Base-by-base conservation (phyloP, 1,140 invertebrate species). In the Vanessa tameamea region DNA sequence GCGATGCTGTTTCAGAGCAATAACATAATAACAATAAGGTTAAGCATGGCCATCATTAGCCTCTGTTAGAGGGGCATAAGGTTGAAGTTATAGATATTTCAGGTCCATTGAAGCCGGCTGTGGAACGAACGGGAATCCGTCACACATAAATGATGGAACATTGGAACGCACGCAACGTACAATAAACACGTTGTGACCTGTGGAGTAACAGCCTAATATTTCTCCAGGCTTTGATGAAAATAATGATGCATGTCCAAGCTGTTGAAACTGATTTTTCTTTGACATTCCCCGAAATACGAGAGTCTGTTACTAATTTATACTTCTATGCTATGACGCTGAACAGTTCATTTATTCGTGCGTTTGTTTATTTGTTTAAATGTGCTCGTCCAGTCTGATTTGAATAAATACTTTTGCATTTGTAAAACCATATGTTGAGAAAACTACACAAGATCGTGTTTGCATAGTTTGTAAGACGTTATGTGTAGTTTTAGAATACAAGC, bases 61-160 rank as follows among this genome's bases (percentile, higher is more conserved):
- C 37, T 48, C 64, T 66, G 61, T 59, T 4, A 43, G 13, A 48
- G 31, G 12, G 53, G 11, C 8, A 20, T 71, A 76, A 47, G 43
- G 74, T 53, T 31, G 7, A 57, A 59, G 59, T 57, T 72, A 15
- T 20, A 15, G 11, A 51, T 26, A 23, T 31, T 13, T 20, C 14
- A 51, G 7, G 13, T 48, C 51, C 11, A 53, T 26, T 61, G 67
- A 50, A 23, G 43, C 43, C 74, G 72, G 64, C 69, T 76, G 74
- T 63, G 63, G 69, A 73, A 47, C 69, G 23, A 72, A 78, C 15
- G n/a, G 23, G 50, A 37, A 78, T 78, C 64, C 73, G 77, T 72
- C 77, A 73, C 77, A 73, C 73, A 51, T 73, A 73, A 72, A 37
- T 63, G 74, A 66, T 64, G 74, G 69, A 65, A 71, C 74, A 73